Evolutionary conservation across 2,888 invertebrate species (phyloP).

Genomic region (Apeira syringaria): DNA sequence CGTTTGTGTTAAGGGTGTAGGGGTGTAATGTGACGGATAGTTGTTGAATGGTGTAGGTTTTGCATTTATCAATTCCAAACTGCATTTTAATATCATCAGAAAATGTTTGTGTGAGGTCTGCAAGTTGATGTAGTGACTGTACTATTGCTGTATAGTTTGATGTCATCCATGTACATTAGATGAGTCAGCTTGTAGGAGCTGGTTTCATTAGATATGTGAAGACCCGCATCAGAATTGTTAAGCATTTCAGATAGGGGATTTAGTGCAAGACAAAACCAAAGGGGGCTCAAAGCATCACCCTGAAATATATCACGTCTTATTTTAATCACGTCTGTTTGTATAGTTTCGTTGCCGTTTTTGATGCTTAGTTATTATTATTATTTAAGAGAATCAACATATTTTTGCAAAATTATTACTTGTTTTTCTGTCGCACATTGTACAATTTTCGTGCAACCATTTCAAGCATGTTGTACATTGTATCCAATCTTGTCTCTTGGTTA

Average conservation of each 20-base stretch:
- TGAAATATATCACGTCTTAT: slow-evolving; percentile 22
- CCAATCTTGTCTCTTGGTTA: no score
- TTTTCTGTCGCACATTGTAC: no score
- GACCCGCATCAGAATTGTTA: neutral
- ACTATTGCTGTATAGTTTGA: neutral
- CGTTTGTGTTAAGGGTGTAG: neutral
- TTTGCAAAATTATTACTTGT: no score
- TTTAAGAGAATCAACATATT: no score
- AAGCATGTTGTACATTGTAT: no score
- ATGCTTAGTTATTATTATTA: no score
- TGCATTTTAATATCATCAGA: no score
- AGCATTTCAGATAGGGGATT: slow-evolving; percentile 13
- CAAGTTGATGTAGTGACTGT: no score
- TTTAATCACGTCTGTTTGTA: neutral
- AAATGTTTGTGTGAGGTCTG: no score
- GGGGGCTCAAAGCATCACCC: slow-evolving; percentile 19
- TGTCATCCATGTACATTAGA: no score
- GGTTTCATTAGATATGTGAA: neutral
- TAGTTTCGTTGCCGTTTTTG: neutral
- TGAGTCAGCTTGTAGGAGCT: neutral
- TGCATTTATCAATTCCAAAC: neutral
- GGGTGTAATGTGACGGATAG: neutral
- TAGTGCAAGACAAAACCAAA: slow-evolving; percentile 25
- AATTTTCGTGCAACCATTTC: no score
- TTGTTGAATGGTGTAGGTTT: neutral